Evolutionary conservation across 2,888 invertebrate species (phyloP).

Genomic region (Limenitis camilla): DNA sequence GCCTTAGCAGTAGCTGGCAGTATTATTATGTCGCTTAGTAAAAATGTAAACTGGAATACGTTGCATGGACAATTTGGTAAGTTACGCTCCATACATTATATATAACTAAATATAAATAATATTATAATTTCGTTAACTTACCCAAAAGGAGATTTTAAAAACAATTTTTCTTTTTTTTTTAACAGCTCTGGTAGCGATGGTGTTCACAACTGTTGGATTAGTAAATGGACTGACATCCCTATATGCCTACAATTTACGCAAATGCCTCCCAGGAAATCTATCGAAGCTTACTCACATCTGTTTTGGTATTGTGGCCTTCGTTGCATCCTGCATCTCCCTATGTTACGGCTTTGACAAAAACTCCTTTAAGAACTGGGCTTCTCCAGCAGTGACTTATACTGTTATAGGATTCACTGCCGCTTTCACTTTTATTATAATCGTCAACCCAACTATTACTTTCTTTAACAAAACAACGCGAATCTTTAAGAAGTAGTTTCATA

Average conservation of each 20-base stretch:
- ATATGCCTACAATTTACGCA: conserved; percentile 43
- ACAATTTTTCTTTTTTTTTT: conserved; percentile 13
- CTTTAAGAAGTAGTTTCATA: neutral
- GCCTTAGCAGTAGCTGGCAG: conserved; percentile 48
- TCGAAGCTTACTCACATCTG: conserved; percentile 48
- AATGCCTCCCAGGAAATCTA: conserved; percentile 35
- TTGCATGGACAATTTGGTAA: conserved; percentile 48
- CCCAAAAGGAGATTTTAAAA: too few relatives aligned
- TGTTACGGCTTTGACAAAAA: conserved; percentile 45
- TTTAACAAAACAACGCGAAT: conserved; percentile 30
- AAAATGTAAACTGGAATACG: conserved; percentile 37
- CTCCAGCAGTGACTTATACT: conserved; percentile 29
- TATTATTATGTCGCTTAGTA: conserved; percentile 43
- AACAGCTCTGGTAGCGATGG: conserved; percentile 46
- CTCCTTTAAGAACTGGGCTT: conserved; percentile 40
- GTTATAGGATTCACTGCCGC: conserved; percentile 36
- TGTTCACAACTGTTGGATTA: conserved; percentile 46
- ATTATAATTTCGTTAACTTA: neutral
- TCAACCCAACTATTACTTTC: conserved; percentile 42
- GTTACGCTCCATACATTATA: neutral
- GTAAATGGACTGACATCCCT: conserved; percentile 46
- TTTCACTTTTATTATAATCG: conserved; percentile 38
- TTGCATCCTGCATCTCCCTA: conserved; percentile 36
- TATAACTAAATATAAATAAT: neutral
- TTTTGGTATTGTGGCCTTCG: conserved; percentile 44